These are phyloP conservation scores for Dicerorhinus sumatrensis DNA, from an alignment of 2,113 vertebrate species.

Conservation along the genomic window DNA sequence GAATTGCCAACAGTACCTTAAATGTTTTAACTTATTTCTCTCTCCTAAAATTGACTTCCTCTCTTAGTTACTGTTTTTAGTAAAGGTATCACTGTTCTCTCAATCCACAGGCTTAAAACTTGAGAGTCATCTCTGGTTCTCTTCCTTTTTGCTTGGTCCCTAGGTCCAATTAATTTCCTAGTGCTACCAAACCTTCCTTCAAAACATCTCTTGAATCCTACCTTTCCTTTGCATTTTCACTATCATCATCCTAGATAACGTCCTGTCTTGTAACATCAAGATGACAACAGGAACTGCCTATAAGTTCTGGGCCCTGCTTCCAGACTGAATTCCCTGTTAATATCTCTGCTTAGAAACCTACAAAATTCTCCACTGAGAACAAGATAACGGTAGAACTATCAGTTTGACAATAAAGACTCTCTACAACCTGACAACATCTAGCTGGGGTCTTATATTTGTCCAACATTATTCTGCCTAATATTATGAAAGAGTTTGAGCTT, in stretches of 20 bases:
- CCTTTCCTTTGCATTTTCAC: slow-evolving; percentile 18
- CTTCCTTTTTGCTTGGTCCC: background rate
- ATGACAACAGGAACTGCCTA: background rate
- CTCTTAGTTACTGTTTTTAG: background rate
- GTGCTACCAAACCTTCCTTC: background rate
- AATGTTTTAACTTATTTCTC: background rate
- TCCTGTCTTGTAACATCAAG: background rate
- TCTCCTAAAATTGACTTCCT: background rate
- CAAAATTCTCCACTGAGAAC: background rate
- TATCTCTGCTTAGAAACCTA: background rate
- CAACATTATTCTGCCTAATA: background rate
- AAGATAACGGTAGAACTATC: background rate
- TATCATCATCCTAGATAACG: background rate
- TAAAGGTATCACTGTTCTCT: background rate
- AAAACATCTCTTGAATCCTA: background rate
- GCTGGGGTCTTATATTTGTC: background rate
- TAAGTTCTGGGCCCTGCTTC: background rate
- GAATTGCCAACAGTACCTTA: background rate
- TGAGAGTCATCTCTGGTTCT: background rate
- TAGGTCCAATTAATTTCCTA: background rate
- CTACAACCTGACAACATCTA: background rate
- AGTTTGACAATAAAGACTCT: background rate
- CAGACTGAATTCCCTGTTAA: background rate
- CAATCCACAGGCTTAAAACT: background rate
- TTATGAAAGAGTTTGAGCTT: background rate